A percentile compares a stretch with the other conserved stretches of the same genome.
Conservation (phyloP, 2,113 vertebrate species). For the Oxygymnocypris stewartii region DNA sequence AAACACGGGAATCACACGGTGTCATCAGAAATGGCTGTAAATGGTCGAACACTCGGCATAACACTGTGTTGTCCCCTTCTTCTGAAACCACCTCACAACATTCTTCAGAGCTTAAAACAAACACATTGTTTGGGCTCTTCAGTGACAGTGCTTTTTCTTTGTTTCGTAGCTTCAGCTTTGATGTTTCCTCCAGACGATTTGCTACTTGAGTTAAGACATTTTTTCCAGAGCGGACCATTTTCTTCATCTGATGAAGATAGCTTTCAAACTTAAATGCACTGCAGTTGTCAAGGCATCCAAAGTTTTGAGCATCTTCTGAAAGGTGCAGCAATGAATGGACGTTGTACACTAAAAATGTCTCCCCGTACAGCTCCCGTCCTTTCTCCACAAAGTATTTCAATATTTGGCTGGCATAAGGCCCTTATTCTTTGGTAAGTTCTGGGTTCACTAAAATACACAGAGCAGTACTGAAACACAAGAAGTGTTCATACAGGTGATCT, state of each 20-base stretch:
- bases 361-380: neutral
- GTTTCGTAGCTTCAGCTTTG: neutral
- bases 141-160: neutral
- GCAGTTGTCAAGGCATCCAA: conserved; percentile 17
- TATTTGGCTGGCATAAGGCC: neutral
- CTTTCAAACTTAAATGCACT: neutral
- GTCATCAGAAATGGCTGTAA: conserved; percentile 1
- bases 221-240: neutral
- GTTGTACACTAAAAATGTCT: too few relatives aligned
- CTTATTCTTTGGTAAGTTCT: neutral
- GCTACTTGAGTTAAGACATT: neutral
- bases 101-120: neutral
- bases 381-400: neutral
- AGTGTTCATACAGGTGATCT: too few relatives aligned
- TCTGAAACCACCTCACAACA: neutral
- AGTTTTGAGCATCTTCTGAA: conserved; percentile 5
- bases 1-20: neutral
- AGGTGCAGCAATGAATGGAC: too few relatives aligned
- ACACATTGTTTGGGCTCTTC: neutral
- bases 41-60: conserved; percentile 12
- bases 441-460: conserved; percentile 13
- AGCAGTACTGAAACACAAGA: conserved; percentile 1
- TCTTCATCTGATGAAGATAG: neutral
- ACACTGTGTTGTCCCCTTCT: neutral
- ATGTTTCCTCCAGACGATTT: neutral